Evolutionary conservation across 2,888 invertebrate species (phyloP), one percentile per base, ranked within the genome.

Genomic region (Eupithecia subumbrata): DNA sequence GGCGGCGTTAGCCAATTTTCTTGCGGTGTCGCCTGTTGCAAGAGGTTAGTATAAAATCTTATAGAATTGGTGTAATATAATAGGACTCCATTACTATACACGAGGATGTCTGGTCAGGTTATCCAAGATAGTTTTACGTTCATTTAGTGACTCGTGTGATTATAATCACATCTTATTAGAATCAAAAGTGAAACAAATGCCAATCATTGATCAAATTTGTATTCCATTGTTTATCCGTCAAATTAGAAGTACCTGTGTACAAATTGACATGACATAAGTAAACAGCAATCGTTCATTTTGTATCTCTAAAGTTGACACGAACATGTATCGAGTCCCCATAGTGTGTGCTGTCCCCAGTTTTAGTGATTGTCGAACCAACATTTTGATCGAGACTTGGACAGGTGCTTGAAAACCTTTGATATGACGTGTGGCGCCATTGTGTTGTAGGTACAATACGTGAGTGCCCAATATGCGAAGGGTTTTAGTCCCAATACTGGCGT

Each of bases 1-100:
- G 9, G 99, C 99, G 14, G 98, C 99, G 2, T 96, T 99, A 71
- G 99, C 99, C 83, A 99, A 99, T 95, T 97, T 99, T 87, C 97
- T 99, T 76, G 97, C 99, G 82, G 97, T 99, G 52, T 99, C 99
- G 56, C 99, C 99, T 30, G 98, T 99, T 84, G 97, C 98, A 70
- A 97, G 97, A 96, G 98, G 99, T 98, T 95, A 91, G 88, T 82
- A 34, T 43, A 12, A n/a, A 66, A 25, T 67, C n/a, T 34, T n/a
- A 37, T 7, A 52, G 4, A 56, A 22, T n/a, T n/a, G 1, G 52
- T 56, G 11, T 56, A 14, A 12, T 56, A 56, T 56, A 22, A 22
- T 56, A 2, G 9, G 22, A 14, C 22, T 22, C n/a, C 8, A n/a
- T 52, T 56, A 11, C 22, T n/a, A 22, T 2, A 22, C 9, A 9